Conservation (phyloP, 2,797 vertebrate genomes). For the Periophthalmus magnuspinnatus region DNA sequence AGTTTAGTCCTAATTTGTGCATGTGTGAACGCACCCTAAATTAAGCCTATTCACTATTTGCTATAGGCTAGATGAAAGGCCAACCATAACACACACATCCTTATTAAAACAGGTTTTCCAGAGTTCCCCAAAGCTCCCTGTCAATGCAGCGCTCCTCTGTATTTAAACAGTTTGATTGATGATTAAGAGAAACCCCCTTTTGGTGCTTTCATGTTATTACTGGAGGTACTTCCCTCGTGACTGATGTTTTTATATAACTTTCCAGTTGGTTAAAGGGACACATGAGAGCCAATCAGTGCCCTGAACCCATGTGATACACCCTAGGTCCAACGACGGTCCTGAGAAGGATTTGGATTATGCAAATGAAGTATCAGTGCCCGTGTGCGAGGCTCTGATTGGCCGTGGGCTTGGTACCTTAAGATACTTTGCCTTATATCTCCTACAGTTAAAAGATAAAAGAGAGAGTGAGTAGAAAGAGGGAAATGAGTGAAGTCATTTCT, state of each 20-base stretch:
- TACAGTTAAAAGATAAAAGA: conserved; percentile 3
- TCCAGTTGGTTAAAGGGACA: conserved; percentile 17
- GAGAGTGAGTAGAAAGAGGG: conserved; percentile 8
- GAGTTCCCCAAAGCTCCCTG: neutral
- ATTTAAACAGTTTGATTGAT: conserved; percentile 11
- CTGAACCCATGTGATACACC: conserved; percentile 46
- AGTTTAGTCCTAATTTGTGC: no score
- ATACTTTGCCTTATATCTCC: conserved; percentile 10
- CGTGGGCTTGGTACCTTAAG: conserved; percentile 20
- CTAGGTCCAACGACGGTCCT: conserved; percentile 29
- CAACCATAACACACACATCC: neutral
- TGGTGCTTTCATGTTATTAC: conserved; percentile 3
- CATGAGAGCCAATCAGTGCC: conserved; percentile 27
- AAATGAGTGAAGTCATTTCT: conserved; percentile 25
- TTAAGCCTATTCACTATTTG: neutral
- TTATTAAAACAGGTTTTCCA: conserved; percentile 5
- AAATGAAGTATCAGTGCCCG: conserved; percentile 39
- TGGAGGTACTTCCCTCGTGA: neutral
- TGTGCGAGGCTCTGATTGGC: conserved; percentile 30
- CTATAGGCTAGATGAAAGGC: neutral
- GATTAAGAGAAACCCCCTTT: conserved; percentile 10
- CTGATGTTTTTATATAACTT: conserved; percentile 26
- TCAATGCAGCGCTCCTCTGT: conserved; percentile 3
- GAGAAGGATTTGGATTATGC: conserved; percentile 65
- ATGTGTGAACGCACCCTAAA: neutral